phyloP scores from a whole-genome alignment of 2,888 invertebrate species.

The Clusia tigrina region DNA sequence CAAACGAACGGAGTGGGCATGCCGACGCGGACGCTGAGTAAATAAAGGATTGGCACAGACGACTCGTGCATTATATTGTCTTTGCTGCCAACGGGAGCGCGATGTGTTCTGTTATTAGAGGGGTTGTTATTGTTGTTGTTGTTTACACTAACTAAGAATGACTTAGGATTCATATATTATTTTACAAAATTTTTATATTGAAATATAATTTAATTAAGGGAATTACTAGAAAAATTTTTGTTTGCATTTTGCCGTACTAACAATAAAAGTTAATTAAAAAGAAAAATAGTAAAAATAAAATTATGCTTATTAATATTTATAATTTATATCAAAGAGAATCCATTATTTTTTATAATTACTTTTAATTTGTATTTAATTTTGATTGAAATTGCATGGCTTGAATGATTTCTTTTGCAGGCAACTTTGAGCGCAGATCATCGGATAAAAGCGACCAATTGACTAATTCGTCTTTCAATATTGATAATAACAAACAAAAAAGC shows the following conservation, averaged over 20 bases:
- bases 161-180: too few species aligned
- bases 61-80: conserved; percentile 3
- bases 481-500: conserved; percentile 64
- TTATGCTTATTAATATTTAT: conserved; percentile 22
- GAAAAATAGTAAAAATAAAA: conserved; percentile 1
- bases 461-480: conserved; percentile 63
- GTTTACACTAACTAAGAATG: too few species aligned
- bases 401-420: conserved; percentile 65
- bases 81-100: not conserved
- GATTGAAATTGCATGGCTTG: conserved; percentile 64
- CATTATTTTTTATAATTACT: not conserved
- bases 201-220: too few species aligned
- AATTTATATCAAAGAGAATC: not conserved
- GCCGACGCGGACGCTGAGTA: too few species aligned
- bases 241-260: conserved; percentile 7
- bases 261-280: conserved; percentile 10
- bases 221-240: conserved; percentile 11
- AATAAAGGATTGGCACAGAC: too few species aligned
- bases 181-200: too few species aligned
- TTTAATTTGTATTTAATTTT: conserved; percentile 39
- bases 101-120: not conserved
- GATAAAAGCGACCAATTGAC: conserved; percentile 65
- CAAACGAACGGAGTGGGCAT: too few species aligned
- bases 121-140: not conserved
- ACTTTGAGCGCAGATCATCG: conserved; percentile 64